Percentiles rank a stretch among this genome's conserved stretches.
Conservation (phyloP, 2,888 invertebrate species). For the Lithodes maja region DNA sequence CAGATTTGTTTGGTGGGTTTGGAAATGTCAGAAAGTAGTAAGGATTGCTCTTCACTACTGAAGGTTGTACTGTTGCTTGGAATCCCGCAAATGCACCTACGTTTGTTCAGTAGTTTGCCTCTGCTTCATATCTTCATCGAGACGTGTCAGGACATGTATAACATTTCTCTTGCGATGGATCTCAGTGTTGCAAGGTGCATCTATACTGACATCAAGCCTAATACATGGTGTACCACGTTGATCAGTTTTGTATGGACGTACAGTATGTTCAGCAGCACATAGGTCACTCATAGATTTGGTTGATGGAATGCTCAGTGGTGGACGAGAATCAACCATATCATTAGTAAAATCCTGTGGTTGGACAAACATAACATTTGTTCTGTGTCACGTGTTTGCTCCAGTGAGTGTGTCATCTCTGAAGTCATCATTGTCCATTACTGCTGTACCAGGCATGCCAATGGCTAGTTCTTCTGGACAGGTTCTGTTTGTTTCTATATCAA, state of each 20-base stretch:
- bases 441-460: not conserved
- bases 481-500: conserved; percentile 15
- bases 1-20: not conserved
- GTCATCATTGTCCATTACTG: conserved; percentile 11
- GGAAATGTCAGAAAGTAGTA: not conserved
- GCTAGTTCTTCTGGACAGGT: conserved; percentile 16
- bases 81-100: conserved; percentile 17
- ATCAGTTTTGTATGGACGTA: too few species aligned
- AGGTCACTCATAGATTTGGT: too few species aligned
- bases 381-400: conserved; percentile 1
- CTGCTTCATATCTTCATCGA: too few species aligned
- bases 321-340: too few species aligned
- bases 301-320: too few species aligned
- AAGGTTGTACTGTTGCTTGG: not conserved
- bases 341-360: too few species aligned
- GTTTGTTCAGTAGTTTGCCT: not conserved
- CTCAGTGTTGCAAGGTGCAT: too few species aligned
- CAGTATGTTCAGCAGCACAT: too few species aligned
- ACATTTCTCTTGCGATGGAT: too few species aligned
- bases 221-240: too few species aligned
- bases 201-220: too few species aligned
- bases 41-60: not conserved
- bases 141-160: too few species aligned
- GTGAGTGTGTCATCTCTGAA: conserved; percentile 12
- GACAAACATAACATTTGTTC: not conserved